A percentile compares a stretch with the other conserved stretches of the same genome.
Conservation (phyloP, 2,888 invertebrate genomes). For the Phalangium opilio region DNA sequence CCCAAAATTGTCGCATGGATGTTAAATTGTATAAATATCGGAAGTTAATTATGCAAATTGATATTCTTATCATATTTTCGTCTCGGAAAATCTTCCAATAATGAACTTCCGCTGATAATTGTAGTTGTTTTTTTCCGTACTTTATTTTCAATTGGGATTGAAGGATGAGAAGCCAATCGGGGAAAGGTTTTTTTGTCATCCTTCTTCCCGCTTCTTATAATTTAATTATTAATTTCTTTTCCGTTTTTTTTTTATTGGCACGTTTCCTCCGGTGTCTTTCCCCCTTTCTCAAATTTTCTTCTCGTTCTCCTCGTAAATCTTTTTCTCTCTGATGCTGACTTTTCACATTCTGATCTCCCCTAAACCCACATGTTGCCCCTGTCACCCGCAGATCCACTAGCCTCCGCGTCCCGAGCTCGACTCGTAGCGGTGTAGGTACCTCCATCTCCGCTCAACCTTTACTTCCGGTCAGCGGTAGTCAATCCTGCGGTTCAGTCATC, state of each 20-base stretch:
- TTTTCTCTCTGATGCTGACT: background rate
- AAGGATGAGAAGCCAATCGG: too few species aligned
- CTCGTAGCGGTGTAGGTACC: constrained; percentile 11
- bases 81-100: too few species aligned
- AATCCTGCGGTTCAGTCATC: constrained; percentile 18
- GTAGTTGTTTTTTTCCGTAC: too few species aligned
- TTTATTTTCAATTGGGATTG: too few species aligned
- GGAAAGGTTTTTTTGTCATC: too few species aligned
- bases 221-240: background rate
- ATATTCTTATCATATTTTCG: too few species aligned
- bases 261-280: background rate
- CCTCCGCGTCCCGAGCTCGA: constrained; percentile 15
- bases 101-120: too few species aligned
- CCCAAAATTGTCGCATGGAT: too few species aligned
- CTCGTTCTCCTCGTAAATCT: too few species aligned
- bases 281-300: too few species aligned
- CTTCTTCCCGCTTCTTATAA: background rate
- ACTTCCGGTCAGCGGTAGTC: constrained; percentile 15
- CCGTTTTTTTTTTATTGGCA: background rate
- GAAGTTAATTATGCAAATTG: too few species aligned
- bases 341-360: background rate
- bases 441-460: constrained; percentile 13
- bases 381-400: constrained; percentile 13
- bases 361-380: constrained; percentile 3
- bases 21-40: too few species aligned